Evolutionary conservation across 2,113 vertebrate genomes (phyloP), one percentile per base, ranked within the genome.

Genomic region (Furnarius figulus): DNA sequence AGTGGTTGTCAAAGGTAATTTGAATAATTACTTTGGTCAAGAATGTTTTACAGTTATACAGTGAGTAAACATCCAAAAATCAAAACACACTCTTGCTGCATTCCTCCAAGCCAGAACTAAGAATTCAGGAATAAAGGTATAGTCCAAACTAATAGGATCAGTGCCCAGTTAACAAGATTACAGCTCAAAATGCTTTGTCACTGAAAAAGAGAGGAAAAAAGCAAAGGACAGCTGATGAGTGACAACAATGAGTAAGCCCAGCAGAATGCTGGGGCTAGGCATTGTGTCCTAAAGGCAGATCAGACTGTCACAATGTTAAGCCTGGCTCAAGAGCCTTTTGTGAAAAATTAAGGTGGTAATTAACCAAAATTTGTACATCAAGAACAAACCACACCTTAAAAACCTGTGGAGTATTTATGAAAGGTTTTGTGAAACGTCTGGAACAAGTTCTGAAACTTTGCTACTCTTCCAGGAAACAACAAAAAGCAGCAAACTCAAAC

Each of bases 201-300:
- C 67, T 85, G 84, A 58, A 94, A 96, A 94, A 89, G 39, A 70
- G 47, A 62, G 33, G 25, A 42, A 46, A 85, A 77, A 71, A 86
- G 49, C 79, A 28, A 50, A 37, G 42, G 58, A 66, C 84, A 94
- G 93, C 87, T 94, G 93, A 94, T 73, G 70, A 56, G 49, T 11
- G 49, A 95, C 89, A 96, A 96, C 91, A 97, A 96, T 93, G 77
- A 53, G 46, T 84, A 88, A 96, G 31, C 59, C 85, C 92, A 68
- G 85, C 68, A 93, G 85, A 96, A 94, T 81, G 87, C 35, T 42
- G 82, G 10, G 12, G 90, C 72, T 81, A 84, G 6, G 52, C 90
- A 87, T 24, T 49, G 56, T 81, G 93, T 84, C 85, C 95, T 42
- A 92, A 78, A 85, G 76, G 87, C 87, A 87, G 44, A 92, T 44